Conservation (phyloP, 2,797 vertebrate species). For the Pygocentrus nattereri region DNA sequence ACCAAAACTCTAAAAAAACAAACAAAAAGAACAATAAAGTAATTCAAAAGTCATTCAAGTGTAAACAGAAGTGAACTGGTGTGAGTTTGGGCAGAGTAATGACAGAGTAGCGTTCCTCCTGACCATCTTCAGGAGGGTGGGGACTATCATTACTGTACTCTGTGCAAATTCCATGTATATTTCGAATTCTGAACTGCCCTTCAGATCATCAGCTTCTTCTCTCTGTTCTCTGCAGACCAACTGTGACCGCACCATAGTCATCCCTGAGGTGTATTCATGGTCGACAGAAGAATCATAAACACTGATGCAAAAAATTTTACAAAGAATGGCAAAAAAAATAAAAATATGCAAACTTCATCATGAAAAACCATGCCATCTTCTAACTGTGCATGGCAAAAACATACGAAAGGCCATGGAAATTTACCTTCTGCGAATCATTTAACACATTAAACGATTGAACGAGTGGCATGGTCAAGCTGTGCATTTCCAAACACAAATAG, state of each 20-base stretch:
- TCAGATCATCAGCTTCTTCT: not conserved
- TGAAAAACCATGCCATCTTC: slow-evolving; percentile 9
- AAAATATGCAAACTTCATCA: not conserved
- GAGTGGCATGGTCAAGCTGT: not conserved
- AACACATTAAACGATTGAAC: not conserved
- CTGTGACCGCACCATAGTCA: slow-evolving; percentile 13
- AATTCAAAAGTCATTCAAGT: slow-evolving; percentile 30
- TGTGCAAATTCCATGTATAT: not conserved
- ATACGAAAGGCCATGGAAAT: not conserved
- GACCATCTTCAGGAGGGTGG: not conserved
- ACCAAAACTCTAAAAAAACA: not conserved
- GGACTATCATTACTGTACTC: slow-evolving; percentile 13
- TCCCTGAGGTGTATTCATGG: slow-evolving; percentile 49
- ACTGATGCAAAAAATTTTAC: not conserved
- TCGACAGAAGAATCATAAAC: slow-evolving; percentile 7
- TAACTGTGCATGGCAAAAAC: not conserved
- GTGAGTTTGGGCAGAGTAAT: not conserved
- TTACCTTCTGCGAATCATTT: not conserved
- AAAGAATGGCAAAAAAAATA: not conserved
- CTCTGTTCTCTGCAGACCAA: not conserved
- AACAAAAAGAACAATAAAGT: not conserved
- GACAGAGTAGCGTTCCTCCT: not conserved
- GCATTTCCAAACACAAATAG: not conserved
- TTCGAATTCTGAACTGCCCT: not conserved
- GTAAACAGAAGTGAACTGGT: slow-evolving; percentile 15